Evolutionary conservation across 2,888 invertebrate species (phyloP).

Genomic region (Synanthedon myopaeformis): DNA sequence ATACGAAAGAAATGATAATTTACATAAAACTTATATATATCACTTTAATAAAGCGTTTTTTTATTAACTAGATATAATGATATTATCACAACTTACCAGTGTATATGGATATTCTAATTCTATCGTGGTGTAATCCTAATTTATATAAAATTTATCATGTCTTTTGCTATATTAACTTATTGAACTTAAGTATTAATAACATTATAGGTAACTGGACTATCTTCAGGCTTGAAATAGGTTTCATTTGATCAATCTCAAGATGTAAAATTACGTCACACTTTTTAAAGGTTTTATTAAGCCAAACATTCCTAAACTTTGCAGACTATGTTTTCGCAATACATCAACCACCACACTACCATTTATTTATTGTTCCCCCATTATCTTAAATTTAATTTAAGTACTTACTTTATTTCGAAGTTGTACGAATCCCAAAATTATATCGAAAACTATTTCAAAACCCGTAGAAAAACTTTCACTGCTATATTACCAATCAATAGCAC

Average conservation of each 20-base stretch:
- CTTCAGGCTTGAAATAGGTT: slow-evolving; percentile 62
- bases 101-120: slow-evolving; percentile 25
- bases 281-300: not conserved
- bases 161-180: not conserved
- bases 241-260: slow-evolving; percentile 11
- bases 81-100: slow-evolving; percentile 38
- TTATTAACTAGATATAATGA: slow-evolving; percentile 8
- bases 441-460: slow-evolving; percentile 53
- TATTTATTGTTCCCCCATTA: slow-evolving; percentile 56
- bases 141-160: not conserved
- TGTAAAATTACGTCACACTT: not conserved
- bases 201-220: slow-evolving; percentile 31
- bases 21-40: not conserved
- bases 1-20: not conserved
- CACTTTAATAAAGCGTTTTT: slow-evolving; percentile 8
- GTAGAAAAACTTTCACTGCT: slow-evolving; percentile 31
- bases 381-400: slow-evolving; percentile 28
- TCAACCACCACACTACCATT: no score
- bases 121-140: slow-evolving; percentile 37
- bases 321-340: no score
- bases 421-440: slow-evolving; percentile 9
- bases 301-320: slow-evolving; percentile 8
- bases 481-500: not conserved
- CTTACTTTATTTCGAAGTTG: slow-evolving; percentile 28
- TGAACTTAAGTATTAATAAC: not conserved